Evolutionary conservation across 2,888 invertebrate genomes (phyloP).

Genomic region (Bombylius discolor): DNA sequence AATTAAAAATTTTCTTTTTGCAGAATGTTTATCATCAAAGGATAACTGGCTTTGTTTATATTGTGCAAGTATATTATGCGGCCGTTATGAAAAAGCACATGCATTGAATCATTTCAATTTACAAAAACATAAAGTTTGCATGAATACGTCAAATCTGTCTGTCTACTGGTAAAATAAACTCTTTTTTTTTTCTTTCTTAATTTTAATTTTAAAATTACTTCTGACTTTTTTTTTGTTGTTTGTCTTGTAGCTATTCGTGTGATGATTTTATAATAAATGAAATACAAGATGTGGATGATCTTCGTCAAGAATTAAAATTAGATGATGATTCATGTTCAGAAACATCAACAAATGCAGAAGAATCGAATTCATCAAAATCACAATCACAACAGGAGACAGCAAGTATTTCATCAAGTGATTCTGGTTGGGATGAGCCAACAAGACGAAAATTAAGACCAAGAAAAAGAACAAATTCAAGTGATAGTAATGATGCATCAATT

Average conservation of each 20-base stretch:
- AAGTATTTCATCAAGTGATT: conserved; percentile 22
- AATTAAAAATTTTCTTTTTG: conserved; percentile 11
- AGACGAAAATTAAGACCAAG: conserved; percentile 20
- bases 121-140: conserved; percentile 55
- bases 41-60: conserved; percentile 67
- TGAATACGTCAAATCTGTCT: conserved; percentile 60
- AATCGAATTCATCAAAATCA: conserved; percentile 14
- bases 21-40: conserved; percentile 49
- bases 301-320: conserved; percentile 41
- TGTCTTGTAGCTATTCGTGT: conserved; percentile 51
- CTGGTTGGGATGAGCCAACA: conserved; percentile 19
- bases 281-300: conserved; percentile 44
- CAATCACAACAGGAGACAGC: conserved; percentile 21
- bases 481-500: conserved; percentile 15
- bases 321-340: conserved; percentile 29
- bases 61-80: conserved; percentile 62
- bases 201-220: background rate
- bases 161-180: conserved; percentile 52
- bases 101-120: conserved; percentile 56
- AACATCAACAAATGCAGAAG: conserved; percentile 22
- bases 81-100: conserved; percentile 64
- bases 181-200: background rate
- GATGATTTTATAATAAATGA: conserved; percentile 69
- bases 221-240: conserved; percentile 22
- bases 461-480: conserved; percentile 22